Conservation (phyloP, 2,888 invertebrate species). For the Orthosia cruda region DNA sequence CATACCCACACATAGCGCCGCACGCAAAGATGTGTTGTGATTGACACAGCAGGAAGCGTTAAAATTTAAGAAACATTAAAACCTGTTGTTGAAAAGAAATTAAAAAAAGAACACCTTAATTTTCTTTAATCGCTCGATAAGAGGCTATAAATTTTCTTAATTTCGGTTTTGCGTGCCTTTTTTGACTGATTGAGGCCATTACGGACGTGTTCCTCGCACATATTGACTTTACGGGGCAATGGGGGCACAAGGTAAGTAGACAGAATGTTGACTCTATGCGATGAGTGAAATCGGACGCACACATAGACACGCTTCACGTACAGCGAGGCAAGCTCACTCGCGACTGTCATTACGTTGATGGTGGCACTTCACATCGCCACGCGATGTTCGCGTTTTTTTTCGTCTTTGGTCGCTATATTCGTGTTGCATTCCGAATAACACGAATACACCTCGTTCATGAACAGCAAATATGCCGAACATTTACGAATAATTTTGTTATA, state of each 20-base stretch:
- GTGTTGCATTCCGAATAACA: too few species aligned
- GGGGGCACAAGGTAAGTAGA: neutral
- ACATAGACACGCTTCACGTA: neutral
- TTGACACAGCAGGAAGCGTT: neutral
- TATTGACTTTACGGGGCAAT: conserved; percentile 53
- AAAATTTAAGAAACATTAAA: conserved; percentile 45
- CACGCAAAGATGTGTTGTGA: too few species aligned
- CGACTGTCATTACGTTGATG: too few species aligned
- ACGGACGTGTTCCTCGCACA: conserved; percentile 23
- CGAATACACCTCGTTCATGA: too few species aligned
- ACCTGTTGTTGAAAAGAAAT: conserved; percentile 49
- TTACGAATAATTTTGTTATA: too few species aligned
- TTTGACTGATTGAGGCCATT: conserved; percentile 49
- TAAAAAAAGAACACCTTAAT: conserved; percentile 41
- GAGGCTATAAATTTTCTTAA: conserved; percentile 43
- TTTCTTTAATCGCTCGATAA: conserved; percentile 44
- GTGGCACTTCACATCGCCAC: too few species aligned
- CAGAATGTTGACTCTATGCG: neutral
- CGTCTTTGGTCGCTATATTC: too few species aligned
- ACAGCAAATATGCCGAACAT: too few species aligned
- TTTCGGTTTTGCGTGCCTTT: conserved; percentile 25
- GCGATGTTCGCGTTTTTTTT: too few species aligned
- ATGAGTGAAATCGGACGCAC: neutral
- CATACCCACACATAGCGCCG: too few species aligned
- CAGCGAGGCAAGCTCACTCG: neutral